Evolutionary conservation across 2,888 invertebrate species (phyloP), one percentile per base, ranked within the genome.

Genomic region (Caenorhabditis sp.): DNA sequence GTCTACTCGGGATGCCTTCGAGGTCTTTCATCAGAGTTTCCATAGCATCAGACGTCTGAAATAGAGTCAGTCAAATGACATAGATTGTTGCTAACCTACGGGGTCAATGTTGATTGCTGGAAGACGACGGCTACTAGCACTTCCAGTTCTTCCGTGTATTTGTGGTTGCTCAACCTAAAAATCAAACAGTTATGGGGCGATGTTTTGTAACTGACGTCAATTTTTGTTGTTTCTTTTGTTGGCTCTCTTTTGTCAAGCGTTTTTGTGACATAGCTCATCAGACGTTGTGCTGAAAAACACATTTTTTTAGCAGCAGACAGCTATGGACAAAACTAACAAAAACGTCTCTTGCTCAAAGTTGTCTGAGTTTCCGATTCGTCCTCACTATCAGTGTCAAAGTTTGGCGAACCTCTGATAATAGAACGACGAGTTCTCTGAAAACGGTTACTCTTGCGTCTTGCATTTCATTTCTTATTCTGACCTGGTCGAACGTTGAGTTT

Each of bases 181-280:
- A 20, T 11, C 24, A 37, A n/a, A 18, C 18, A 47, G 18, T 18
- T n/a, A 18, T 20, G 32, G 22, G 3, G 4, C 35, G 15, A 53
- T 8, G 13, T 15, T 51, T 15, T 28, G 2, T 18, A 0, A n/a
- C 37, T 50, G 20, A 71, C 65, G 60, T 79, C 61, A 47, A 44
- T 61, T 37, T 79, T 71, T 22, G 65, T 28, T 24, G 35, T 32
- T 24, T 72, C 68, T 22, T 80, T 80, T 22, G 70, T n/a, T 0
- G 65, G 53, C 37, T 78, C 82, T 18, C 77, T 37, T 35, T 78
- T 82, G 51, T 78, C 82, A 11, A 85, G 61, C 3, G 83, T 77
- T 62, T 83, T 84, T 2, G 84, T 81, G 18, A 85, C 85, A 58
- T 84, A 85, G 68, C 81, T 84, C 83, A 85, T 84, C 15, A 85